phyloP scores from a whole-genome alignment of 2,797 vertebrate genomes.

The Parambassis ranga region DNA sequence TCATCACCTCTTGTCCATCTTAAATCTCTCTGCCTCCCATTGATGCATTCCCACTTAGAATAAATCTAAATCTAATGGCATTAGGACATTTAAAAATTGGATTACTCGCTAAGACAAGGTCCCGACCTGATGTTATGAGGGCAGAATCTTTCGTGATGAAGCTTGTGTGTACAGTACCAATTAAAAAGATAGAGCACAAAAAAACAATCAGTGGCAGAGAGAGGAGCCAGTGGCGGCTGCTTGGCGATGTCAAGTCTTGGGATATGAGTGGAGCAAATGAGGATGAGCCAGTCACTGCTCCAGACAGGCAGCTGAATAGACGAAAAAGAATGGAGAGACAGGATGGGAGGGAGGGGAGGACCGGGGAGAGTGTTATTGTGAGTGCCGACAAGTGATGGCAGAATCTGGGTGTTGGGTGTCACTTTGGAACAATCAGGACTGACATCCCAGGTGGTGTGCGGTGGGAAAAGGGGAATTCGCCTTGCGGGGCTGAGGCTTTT shows the following conservation, averaged over 20 bases:
- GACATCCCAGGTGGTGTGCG: slow-evolving; percentile 59
- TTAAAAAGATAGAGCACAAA: slow-evolving; percentile 27
- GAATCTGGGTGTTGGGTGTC: slow-evolving; percentile 69
- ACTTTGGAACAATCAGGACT: slow-evolving; percentile 69
- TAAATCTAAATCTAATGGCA: not conserved
- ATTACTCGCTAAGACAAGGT: not conserved
- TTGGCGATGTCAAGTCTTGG: slow-evolving; percentile 55
- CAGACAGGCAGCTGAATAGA: slow-evolving; percentile 71
- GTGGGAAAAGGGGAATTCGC: slow-evolving; percentile 12
- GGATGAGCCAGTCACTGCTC: slow-evolving; percentile 62
- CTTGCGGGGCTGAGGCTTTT: slow-evolving; percentile 36
- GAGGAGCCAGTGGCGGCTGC: slow-evolving; percentile 34
- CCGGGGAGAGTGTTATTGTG: slow-evolving; percentile 56
- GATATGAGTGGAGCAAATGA: slow-evolving; percentile 70
- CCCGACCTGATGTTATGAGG: not conserved
- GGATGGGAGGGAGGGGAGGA: slow-evolving; percentile 38
- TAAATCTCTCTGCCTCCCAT: not conserved
- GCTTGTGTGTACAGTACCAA: slow-evolving; percentile 27
- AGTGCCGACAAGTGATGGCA: slow-evolving; percentile 65
- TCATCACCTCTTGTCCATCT: slow-evolving; percentile 3
- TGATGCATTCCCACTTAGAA: not conserved
- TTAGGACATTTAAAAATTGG: not conserved
- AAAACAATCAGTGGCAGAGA: slow-evolving; percentile 19
- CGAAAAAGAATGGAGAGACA: slow-evolving; percentile 59
- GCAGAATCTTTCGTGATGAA: no score